Evolutionary conservation across 2,797 vertebrate genomes (phyloP).

Genomic region (Xiphorhynchus erythropygius): DNA sequence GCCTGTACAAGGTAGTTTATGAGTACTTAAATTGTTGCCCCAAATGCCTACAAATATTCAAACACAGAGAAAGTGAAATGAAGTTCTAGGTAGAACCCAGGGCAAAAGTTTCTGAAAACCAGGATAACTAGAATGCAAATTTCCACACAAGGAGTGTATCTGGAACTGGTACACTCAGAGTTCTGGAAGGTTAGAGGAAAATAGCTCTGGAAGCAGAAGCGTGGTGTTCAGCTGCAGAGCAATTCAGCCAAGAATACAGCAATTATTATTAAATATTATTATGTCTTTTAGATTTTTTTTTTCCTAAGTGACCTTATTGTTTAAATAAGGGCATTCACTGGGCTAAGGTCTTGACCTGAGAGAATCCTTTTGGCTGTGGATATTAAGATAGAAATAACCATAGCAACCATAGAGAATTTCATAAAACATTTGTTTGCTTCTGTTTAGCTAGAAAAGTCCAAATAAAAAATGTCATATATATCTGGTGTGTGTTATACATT

Average conservation of each 20-base stretch:
- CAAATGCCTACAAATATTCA: neutral
- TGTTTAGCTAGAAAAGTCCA: slow-evolving; percentile 64
- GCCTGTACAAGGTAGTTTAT: neutral
- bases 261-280: slow-evolving; percentile 25
- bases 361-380: slow-evolving; percentile 31
- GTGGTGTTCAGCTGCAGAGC: neutral
- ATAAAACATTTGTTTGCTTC: slow-evolving; percentile 68
- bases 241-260: neutral
- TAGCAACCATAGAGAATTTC: slow-evolving; percentile 58
- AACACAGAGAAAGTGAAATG: neutral
- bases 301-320: neutral
- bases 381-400: slow-evolving; percentile 36
- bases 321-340: slow-evolving; percentile 25
- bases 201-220: neutral
- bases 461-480: slow-evolving; percentile 70
- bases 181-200: neutral
- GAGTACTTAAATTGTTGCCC: neutral
- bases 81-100: neutral
- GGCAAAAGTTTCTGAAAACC: neutral
- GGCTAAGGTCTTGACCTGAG: slow-evolving; percentile 15
- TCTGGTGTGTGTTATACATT: slow-evolving; percentile 71
- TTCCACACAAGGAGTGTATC: neutral
- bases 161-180: fast-evolving
- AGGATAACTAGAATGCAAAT: neutral
- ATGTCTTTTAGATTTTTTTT: neutral